phyloP scores from a whole-genome alignment of 2,797 vertebrate genomes.

The Pangasius djambal region DNA sequence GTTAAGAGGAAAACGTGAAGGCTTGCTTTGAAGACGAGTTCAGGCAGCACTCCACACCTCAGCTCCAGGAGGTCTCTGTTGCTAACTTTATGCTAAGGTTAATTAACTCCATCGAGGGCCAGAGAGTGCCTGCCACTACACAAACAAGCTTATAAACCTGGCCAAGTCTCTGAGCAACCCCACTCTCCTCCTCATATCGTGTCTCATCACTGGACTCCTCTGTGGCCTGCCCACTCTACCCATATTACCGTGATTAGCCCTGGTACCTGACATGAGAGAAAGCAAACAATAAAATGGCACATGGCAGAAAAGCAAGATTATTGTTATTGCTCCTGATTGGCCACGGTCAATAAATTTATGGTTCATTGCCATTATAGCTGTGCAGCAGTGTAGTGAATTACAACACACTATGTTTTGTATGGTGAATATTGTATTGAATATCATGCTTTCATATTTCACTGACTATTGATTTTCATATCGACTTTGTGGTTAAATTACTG shows the following conservation, averaged over 20 bases:
- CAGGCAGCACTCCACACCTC: constrained; percentile 31
- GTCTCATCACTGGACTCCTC: constrained; percentile 21
- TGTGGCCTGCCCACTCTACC: background rate
- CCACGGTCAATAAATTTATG: background rate
- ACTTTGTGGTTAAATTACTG: background rate
- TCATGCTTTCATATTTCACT: constrained; percentile 7
- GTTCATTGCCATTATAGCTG: background rate
- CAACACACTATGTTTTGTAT: background rate
- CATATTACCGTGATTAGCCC: background rate
- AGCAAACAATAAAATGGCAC: background rate
- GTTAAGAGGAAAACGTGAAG: constrained; percentile 14
- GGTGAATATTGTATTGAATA: background rate
- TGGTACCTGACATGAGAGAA: background rate
- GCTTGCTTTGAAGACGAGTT: constrained; percentile 17
- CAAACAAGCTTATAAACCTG: constrained; percentile 43
- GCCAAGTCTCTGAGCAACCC: constrained; percentile 26
- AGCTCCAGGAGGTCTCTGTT: constrained; percentile 40
- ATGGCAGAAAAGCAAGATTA: background rate
- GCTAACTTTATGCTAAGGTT: constrained; percentile 53
- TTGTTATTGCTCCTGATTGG: background rate
- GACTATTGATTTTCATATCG: background rate
- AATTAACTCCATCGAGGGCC: constrained; percentile 54
- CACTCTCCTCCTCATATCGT: background rate
- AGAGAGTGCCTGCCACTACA: constrained; percentile 27
- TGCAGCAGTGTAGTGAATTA: background rate